These are phyloP conservation scores for Chrysomela aeneicollis DNA, from an alignment of 2,888 invertebrate species.

Conservation along the genomic window DNA sequence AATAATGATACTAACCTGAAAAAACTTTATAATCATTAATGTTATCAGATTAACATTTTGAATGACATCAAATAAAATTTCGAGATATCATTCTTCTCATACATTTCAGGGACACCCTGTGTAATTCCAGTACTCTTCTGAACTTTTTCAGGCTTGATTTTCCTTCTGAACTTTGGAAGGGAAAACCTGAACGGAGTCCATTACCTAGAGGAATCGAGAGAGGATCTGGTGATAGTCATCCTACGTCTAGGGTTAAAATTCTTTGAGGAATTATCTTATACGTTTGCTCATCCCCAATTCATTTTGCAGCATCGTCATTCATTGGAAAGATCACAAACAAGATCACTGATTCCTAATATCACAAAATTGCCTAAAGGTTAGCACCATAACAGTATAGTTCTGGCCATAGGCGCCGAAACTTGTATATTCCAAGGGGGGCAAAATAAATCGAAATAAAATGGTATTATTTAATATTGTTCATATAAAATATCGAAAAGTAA, in stretches of 20 bases:
- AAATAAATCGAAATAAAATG: too few relatives aligned
- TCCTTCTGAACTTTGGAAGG: slow-evolving; percentile 33
- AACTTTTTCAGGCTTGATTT: slow-evolving; percentile 38
- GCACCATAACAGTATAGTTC: too few relatives aligned
- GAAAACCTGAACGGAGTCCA: slow-evolving; percentile 26
- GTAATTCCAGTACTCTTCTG: neutral
- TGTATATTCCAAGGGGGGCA: too few relatives aligned
- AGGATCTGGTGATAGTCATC: slow-evolving; percentile 41
- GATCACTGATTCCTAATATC: slow-evolving; percentile 37
- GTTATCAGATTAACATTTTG: too few relatives aligned
- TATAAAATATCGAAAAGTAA: too few relatives aligned
- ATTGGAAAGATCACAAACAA: slow-evolving; percentile 35
- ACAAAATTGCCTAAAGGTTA: slow-evolving; percentile 37
- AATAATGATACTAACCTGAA: too few relatives aligned
- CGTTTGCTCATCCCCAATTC: neutral
- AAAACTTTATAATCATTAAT: too few relatives aligned
- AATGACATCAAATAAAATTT: too few relatives aligned
- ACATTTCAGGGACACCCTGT: too few relatives aligned
- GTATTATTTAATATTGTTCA: too few relatives aligned
- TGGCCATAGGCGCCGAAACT: too few relatives aligned
- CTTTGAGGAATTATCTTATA: neutral
- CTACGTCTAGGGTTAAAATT: slow-evolving; percentile 27
- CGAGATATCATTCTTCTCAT: too few relatives aligned
- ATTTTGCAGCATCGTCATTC: slow-evolving; percentile 39
- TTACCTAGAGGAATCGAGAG: slow-evolving; percentile 31